phyloP scores from a whole-genome alignment of 2,888 invertebrate species.

The Noctua janthina region DNA sequence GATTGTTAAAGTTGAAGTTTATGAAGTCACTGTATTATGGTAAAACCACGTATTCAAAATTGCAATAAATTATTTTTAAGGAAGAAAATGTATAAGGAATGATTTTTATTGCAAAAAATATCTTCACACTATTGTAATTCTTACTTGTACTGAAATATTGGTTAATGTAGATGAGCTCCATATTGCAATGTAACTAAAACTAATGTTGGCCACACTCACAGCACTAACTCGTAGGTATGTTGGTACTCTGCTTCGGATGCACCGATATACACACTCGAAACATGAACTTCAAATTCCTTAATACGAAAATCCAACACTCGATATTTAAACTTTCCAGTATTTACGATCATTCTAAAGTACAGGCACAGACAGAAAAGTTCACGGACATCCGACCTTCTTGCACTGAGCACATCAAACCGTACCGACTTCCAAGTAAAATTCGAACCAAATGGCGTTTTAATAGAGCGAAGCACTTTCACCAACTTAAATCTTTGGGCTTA shows the following conservation, averaged over 20 bases:
- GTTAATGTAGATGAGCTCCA: not conserved
- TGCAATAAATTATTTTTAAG: too few species aligned
- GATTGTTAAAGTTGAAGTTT: slow-evolving; percentile 8
- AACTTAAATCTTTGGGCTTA: slow-evolving; percentile 90
- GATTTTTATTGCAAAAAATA: not conserved
- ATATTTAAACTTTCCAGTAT: not conserved
- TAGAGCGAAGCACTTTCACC: slow-evolving; percentile 89
- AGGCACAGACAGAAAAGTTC: slow-evolving; percentile 49
- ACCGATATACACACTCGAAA: not conserved
- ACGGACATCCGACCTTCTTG: slow-evolving; percentile 57
- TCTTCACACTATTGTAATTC: not conserved
- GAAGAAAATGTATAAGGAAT: not conserved
- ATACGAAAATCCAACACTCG: not conserved
- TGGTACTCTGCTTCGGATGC: too few species aligned
- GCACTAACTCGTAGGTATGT: not conserved
- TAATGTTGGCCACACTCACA: not conserved
- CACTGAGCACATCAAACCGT: slow-evolving; percentile 62
- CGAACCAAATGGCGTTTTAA: slow-evolving; percentile 87
- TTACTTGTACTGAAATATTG: not conserved
- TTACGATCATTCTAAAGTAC: slow-evolving; percentile 21
- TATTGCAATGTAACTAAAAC: not conserved
- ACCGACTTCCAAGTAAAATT: slow-evolving; percentile 75
- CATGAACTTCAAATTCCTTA: slow-evolving; percentile 1
- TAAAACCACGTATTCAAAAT: not conserved
- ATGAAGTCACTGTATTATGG: not conserved